Base-by-base conservation (phyloP, 2,797 vertebrate species). In the Orestias chungarensis region DNA sequence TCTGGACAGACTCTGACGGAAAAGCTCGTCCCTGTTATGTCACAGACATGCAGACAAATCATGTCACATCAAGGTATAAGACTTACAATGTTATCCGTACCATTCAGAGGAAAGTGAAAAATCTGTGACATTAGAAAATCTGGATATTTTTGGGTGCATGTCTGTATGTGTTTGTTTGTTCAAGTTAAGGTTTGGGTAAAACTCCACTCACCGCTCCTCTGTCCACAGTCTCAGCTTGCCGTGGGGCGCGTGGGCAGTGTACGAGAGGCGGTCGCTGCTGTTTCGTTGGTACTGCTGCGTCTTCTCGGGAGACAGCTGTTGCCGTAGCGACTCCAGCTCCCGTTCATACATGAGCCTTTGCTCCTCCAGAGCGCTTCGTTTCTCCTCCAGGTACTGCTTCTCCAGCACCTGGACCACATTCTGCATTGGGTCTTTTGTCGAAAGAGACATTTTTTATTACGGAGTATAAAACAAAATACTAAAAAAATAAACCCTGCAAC, bases 361-460 rank as follows among this genome's bases (percentile, higher is more conserved):
- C 84, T 99, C 97, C 88, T 99, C 97, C 49, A 99, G 94, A 14
- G 98, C 98, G 0, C 93, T 96, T 33, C 92, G 93, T 90, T 99
- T 99, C 89, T 99, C 98, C 84, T 99, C 97, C 83, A 99, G 80
- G 87, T 99, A 99, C 81, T 99, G 97, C 61, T 97, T 98, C 92
- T 99, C 98, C 88, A 99, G 86, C 18, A 97, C 95, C 91, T 98
- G 97, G 1, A 99, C 97, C 84, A 97, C 96, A 2, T 97, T 97
- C 88, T 99, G 98, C 81, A 97, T 96, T 3, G 97, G 98, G 90
- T 99, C 98, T 90, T n/a, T 23, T 14, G 47, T 1, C 8, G 31
- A 27, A 52, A 59, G 20, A 20, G 20, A 40, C 0, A 29, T 66
- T 23, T 25, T 25, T 11, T 62, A 15, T 15, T 15, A 15, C 59